Base-by-base conservation (phyloP, 2,888 invertebrate genomes). In the Stratiomys singularior region DNA sequence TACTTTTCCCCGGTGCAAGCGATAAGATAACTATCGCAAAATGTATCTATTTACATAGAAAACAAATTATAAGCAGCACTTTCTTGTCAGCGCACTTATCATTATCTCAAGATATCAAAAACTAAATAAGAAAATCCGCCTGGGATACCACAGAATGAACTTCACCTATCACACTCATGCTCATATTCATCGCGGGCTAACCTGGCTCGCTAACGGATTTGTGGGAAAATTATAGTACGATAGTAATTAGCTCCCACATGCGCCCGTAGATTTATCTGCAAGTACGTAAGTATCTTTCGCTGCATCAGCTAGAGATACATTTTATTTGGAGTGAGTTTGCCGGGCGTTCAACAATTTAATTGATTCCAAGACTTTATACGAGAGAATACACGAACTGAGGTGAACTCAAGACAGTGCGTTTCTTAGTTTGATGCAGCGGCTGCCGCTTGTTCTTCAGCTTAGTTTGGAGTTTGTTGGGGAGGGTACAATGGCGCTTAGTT, bases 171-270 rank as follows among this genome's bases (percentile, higher is more conserved):
- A 60, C 23, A 60, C 7, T 15, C 2, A 52, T 5, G 7, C 52
- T 18, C 18, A 1, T 5, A 52, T 18, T 52, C 52, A 15, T 21
- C 60, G 60, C 23, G 25, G 25, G 60, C 0, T 21, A 60, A 18
- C 21, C 9, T 37, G 64, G 9, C 28, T 4, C 2, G 27, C 11
- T 69, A 69, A 47, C 69, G 69, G 69, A 44, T 69, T 47, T 47
- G 25, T 69, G 69, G 25, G 69, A 69, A 69, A 46, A 69, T 69
- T 21, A 18, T 69, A 67, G 23, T 37, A 37, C 37, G 3, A 3
- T n/a, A 44, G 69, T 47, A 69, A 69, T 69, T 69, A 69, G 47
- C 69, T 69, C 47, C 69, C 47, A 66, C 66, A 37, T 66, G n/a
- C n/a, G 37, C 37, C 37, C 37, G 37, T 9, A 37, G 37, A 37